phyloP scores from a whole-genome alignment of 2,888 invertebrate species.

The Gastracanthus pulcherrimus region DNA sequence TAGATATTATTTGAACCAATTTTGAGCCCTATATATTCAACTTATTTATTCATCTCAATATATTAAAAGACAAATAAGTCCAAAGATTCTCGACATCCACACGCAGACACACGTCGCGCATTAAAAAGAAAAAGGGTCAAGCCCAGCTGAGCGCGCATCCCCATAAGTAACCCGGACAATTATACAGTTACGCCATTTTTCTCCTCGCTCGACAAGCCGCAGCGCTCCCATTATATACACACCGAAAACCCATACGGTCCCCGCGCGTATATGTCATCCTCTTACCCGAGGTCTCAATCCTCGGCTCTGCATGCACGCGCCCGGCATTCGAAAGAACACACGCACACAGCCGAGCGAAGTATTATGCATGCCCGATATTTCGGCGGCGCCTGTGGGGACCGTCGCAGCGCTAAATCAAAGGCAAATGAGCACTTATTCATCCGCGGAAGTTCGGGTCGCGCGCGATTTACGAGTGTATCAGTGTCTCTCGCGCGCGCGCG shows the following conservation, averaged over 20 bases:
- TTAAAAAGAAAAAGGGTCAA: not conserved
- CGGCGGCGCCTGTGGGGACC: not conserved
- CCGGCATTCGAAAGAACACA: too few species aligned
- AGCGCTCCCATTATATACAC: too few species aligned
- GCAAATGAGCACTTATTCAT: conserved; percentile 57
- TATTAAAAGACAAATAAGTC: not conserved
- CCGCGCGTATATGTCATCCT: too few species aligned
- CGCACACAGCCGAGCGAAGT: not conserved
- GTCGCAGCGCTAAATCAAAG: conserved; percentile 51
- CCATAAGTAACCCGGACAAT: not conserved
- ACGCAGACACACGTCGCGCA: too few species aligned
- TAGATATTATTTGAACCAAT: too few species aligned
- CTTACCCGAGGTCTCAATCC: conserved; percentile 24
- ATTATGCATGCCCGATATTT: not conserved
- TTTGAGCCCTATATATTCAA: too few species aligned
- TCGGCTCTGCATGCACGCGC: not conserved
- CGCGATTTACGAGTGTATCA: conserved; percentile 21
- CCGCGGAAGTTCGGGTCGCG: conserved; percentile 23
- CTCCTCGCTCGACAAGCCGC: not conserved
- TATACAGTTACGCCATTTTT: conserved; percentile 4
- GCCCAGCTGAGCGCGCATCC: not conserved
- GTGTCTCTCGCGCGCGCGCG: not conserved
- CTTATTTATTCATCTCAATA: too few species aligned
- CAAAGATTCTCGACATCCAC: too few species aligned
- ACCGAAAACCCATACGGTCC: too few species aligned